Evolutionary conservation across 2,888 invertebrate species (phyloP).

Genomic region (Sarcophaga rosellei): DNA sequence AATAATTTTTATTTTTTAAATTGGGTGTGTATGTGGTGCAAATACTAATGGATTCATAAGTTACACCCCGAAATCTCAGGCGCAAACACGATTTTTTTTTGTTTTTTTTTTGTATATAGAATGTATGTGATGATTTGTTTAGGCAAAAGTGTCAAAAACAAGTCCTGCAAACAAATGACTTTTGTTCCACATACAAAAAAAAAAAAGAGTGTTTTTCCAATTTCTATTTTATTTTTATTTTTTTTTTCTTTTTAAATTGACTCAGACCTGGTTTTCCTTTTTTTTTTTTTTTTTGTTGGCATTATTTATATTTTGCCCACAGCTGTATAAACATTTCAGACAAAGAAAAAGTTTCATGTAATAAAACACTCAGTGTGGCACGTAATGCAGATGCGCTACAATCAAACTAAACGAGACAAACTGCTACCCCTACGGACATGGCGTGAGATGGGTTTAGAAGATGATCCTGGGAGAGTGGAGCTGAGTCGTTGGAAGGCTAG

Average conservation of each 20-base stretch:
- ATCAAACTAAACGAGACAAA: no score
- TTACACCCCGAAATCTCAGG: not conserved
- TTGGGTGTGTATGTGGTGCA: conserved; percentile 5
- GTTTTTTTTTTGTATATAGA: not conserved
- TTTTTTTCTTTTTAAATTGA: conserved; percentile 62
- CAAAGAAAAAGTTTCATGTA: not conserved
- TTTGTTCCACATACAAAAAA: conserved; percentile 62
- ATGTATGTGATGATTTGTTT: conserved; percentile 31
- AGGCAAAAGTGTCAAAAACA: conserved; percentile 71
- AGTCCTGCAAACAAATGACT: conserved; percentile 70
- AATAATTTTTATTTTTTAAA: not conserved
- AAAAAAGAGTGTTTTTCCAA: conserved; percentile 61
- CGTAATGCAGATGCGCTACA: no score
- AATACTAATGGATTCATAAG: not conserved
- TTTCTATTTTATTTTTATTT: conserved; percentile 66
- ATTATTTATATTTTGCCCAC: conserved; percentile 4
- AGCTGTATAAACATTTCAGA: conserved; percentile 23
- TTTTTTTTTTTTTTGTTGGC: not conserved
- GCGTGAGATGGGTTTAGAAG: no score
- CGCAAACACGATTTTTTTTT: not conserved
- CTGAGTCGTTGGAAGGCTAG: no score
- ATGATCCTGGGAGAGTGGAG: no score
- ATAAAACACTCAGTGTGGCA: not conserved
- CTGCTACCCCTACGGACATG: no score
- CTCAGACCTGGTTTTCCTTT: conserved; percentile 4